phyloP scores from a whole-genome alignment of 1,140 invertebrate species.

The Ceratitis capitata region DNA sequence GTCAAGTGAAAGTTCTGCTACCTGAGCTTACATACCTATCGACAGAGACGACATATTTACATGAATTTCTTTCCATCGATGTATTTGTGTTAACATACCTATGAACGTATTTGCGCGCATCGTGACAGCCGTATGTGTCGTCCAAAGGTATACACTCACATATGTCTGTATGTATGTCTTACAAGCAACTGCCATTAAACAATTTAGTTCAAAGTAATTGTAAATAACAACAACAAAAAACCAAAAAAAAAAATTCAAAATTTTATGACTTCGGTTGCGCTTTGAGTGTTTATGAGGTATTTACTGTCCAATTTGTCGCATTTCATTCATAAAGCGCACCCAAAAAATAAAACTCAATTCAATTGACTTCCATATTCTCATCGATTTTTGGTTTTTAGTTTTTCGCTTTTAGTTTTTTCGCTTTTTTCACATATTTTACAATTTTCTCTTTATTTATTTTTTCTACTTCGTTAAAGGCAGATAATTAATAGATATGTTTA shows the following conservation, averaged over 20 bases:
- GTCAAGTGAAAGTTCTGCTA: constrained; percentile 30
- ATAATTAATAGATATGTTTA: not conserved
- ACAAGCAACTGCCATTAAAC: not conserved
- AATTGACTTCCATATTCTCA: not conserved
- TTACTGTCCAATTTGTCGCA: not conserved
- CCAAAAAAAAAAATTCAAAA: not conserved
- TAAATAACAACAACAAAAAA: not conserved
- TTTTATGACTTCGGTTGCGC: not conserved
- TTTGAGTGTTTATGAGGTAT: not conserved
- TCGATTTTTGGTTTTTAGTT: not conserved
- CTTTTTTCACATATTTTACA: not conserved
- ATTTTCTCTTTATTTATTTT: too few relatives aligned
- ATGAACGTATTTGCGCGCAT: not conserved
- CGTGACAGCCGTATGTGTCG: not conserved
- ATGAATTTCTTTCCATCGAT: too few relatives aligned
- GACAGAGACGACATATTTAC: too few relatives aligned
- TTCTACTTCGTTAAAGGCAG: too few relatives aligned
- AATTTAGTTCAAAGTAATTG: not conserved
- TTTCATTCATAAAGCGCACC: not conserved
- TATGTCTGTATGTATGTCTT: too few relatives aligned
- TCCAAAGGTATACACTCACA: not conserved
- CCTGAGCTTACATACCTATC: not conserved
- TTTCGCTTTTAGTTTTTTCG: not conserved
- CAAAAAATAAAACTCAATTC: not conserved
- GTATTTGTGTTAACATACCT: not conserved